Base-by-base conservation (phyloP, 2,888 invertebrate genomes). In the Pterostichus madidus region DNA sequence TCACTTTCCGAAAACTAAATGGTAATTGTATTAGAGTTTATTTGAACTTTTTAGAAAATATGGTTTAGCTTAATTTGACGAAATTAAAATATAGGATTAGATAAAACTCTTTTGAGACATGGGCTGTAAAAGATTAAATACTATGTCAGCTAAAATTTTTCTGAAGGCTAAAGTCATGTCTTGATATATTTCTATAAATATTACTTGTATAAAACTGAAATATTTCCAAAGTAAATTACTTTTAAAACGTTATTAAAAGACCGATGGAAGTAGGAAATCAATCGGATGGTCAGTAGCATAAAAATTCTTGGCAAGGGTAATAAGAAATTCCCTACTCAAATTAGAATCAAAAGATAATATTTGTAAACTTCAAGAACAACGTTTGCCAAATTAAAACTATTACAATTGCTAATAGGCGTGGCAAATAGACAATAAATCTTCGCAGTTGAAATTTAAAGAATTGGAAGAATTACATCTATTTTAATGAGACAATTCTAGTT, bases 291-390 rank as follows among this genome's bases (percentile, higher is more conserved):
- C 5, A 13, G 39, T 77, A 35, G 77, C 77, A 77, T 77, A 77
- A 77, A 77, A 77, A 77, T 77, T 77, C 77, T 77, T 77, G 77
- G 77, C 77, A 77, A 4, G 11, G 17, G 5, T 13, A 32, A 6
- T 35, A 77, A 6, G 17, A 77, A 56, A 77, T 77, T 77, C 77
- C 24, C 56, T 56, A 31, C 77, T 77, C 35, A 77, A 77, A 77
- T 77, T 79, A 79, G 79, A 79, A 64, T 32, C 68, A 13, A 68
- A 64, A 64, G 49, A 52, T 49, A 79, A 79, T 79, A 79, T 79
- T 79, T 79, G 64, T 79, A 79, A 79, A 64, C 79, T 49, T 64
- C 8, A 39, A 56, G 39, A 56, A 56, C 77, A 77, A 75, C 52
- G 52, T 56, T 49, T 77, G 77, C 77, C 77, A 77, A 77, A 77